These are phyloP conservation scores for Anastatus disparis DNA, from an alignment of 1,140 invertebrate species.

Conservation along the genomic window DNA sequence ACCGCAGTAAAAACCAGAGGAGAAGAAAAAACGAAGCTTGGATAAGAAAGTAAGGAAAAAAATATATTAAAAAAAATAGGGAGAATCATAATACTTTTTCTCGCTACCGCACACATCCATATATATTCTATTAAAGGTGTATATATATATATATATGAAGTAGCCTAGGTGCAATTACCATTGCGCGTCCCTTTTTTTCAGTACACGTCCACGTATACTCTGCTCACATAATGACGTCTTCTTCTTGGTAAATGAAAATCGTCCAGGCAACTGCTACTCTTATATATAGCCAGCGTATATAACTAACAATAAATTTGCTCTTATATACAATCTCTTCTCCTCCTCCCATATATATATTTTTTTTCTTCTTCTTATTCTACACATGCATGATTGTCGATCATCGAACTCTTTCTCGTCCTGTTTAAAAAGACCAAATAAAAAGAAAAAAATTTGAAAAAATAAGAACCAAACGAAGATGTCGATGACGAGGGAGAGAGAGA, in stretches of 20 bases:
- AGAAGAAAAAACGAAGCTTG: background rate
- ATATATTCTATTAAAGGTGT: slow-evolving; percentile 29
- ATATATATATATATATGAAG: no score
- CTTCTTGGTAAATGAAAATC: slow-evolving; percentile 42
- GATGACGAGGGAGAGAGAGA: background rate
- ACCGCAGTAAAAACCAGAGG: no score
- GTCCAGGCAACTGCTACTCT: slow-evolving; percentile 14
- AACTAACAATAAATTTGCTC: slow-evolving; percentile 35
- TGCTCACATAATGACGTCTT: slow-evolving; percentile 39
- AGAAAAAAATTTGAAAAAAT: background rate
- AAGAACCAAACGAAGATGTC: slow-evolving; percentile 42
- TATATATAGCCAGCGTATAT: slow-evolving; percentile 7
- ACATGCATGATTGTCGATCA: no score
- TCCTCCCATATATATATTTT: no score
- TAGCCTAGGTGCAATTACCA: slow-evolving; percentile 32
- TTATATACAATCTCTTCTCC: background rate
- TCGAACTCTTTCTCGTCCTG: background rate
- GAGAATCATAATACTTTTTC: slow-evolving; percentile 33
- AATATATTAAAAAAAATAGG: slow-evolving; percentile 16
- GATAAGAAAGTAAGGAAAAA: background rate
- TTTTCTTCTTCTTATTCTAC: no score
- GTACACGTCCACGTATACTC: slow-evolving; percentile 4
- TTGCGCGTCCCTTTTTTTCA: slow-evolving; percentile 27
- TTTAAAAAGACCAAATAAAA: background rate
- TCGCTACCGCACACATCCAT: slow-evolving; percentile 28